Percentiles rank a stretch among this genome's conserved stretches.
phyloP scores from a whole-genome alignment of 2,888 invertebrate species.

The Synergus laeviventris region DNA sequence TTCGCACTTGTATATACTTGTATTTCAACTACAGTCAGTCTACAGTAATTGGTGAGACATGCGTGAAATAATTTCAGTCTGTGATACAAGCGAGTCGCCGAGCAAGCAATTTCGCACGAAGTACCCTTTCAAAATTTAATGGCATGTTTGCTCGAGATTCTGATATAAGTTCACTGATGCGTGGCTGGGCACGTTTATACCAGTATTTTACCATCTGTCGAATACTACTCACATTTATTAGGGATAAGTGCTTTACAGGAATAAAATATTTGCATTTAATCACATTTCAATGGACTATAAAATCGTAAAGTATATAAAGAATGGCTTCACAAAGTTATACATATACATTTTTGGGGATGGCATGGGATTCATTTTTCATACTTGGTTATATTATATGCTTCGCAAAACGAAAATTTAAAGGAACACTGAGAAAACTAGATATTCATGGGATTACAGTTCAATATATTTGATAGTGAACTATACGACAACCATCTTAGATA shows the following conservation, averaged over 20 bases:
- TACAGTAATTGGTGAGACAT: constrained; percentile 13
- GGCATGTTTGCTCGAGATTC: constrained; percentile 37
- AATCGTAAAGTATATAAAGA: not conserved
- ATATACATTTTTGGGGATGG: not conserved
- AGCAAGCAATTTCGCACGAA: constrained; percentile 28
- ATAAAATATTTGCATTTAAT: constrained; percentile 38
- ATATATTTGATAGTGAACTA: no score
- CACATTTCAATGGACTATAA: not conserved
- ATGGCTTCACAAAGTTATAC: not conserved
- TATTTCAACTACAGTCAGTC: constrained; percentile 4
- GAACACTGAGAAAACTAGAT: no score
- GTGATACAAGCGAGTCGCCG: constrained; percentile 27
- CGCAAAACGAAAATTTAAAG: not conserved
- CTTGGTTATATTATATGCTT: no score
- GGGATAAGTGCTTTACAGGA: constrained; percentile 20
- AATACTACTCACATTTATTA: constrained; percentile 33
- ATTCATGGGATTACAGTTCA: no score
- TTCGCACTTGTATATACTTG: constrained; percentile 2
- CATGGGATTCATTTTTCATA: not conserved
- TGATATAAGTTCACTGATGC: constrained; percentile 37
- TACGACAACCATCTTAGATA: no score
- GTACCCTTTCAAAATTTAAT: constrained; percentile 39
- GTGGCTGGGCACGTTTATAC: constrained; percentile 27
- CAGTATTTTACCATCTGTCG: constrained; percentile 32
- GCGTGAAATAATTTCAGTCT: constrained; percentile 18